Conservation (phyloP, 1,140 invertebrate genomes). For the Octopus sinensis region DNA sequence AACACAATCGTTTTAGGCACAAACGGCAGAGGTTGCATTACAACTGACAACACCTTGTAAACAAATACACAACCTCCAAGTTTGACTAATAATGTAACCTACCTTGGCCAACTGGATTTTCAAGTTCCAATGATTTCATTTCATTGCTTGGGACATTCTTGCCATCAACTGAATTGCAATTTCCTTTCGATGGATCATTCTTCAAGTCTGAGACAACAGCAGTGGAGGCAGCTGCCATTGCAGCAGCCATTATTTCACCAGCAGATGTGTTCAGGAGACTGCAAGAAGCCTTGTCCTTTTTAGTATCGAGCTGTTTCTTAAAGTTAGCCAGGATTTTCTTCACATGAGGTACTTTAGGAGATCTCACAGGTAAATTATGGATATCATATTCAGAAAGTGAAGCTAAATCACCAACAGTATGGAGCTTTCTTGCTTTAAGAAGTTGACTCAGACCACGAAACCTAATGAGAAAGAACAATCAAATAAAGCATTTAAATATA, state of each 20-base stretch:
- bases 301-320: conserved; percentile 18
- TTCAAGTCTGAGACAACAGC: neutral
- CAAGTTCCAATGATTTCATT: too few relatives aligned
- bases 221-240: neutral
- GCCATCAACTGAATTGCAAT: too few relatives aligned
- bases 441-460: conserved; percentile 45
- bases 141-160: too few relatives aligned
- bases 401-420: conserved; percentile 47
- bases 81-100: too few relatives aligned
- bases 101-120: too few relatives aligned
- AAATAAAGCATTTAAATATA: too few relatives aligned
- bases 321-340: conserved; percentile 34
- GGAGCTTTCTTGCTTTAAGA: conserved; percentile 42
- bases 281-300: neutral
- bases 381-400: conserved; percentile 45
- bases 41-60: too few relatives aligned
- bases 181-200: too few relatives aligned
- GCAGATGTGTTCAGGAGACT: neutral
- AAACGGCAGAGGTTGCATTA: too few relatives aligned
- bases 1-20: too few relatives aligned
- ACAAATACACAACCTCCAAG: too few relatives aligned
- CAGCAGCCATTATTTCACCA: neutral
- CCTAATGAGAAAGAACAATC: conserved; percentile 26
- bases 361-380: conserved; percentile 44
- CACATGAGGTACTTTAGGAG: conserved; percentile 42